Evolutionary conservation across 1,140 invertebrate species (phyloP).

Genomic region (Drosophila repletoides): DNA sequence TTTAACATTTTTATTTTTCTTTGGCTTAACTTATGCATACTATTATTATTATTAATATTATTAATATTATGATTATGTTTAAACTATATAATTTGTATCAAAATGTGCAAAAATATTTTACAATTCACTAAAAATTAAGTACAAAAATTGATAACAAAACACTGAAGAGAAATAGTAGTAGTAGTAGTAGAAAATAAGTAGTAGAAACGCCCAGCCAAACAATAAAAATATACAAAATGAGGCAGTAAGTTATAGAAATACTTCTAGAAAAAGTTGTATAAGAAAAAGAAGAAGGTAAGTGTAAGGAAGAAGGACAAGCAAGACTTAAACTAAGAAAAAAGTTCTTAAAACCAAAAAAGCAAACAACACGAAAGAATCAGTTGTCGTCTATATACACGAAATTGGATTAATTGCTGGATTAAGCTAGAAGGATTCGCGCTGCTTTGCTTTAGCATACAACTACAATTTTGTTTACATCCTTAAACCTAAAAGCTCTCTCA

Average conservation of each 20-base stretch:
- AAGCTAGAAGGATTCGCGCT: too few relatives aligned
- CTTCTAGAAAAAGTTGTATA: not conserved
- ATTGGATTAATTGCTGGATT: too few relatives aligned
- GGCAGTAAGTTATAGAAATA: conserved; percentile 6
- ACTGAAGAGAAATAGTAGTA: conserved; percentile 11
- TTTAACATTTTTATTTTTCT: conserved; percentile 70
- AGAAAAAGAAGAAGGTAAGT: not conserved
- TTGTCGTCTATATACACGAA: too few relatives aligned
- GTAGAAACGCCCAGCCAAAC: conserved; percentile 36
- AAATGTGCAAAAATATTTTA: conserved; percentile 70
- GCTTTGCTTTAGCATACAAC: too few relatives aligned
- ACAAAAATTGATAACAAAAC: conserved; percentile 60
- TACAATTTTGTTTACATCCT: too few relatives aligned
- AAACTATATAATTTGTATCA: conserved; percentile 61
- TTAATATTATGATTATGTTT: too few relatives aligned
- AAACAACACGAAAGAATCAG: too few relatives aligned
- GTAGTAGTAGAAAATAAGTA: too few relatives aligned
- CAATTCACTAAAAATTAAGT: conserved; percentile 73
- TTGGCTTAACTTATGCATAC: conserved; percentile 78
- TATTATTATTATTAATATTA: too few relatives aligned
- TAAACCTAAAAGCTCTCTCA: conserved; percentile 47
- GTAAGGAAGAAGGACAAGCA: not conserved
- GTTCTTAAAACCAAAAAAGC: not conserved
- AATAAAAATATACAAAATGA: conserved; percentile 56
- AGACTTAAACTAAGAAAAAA: conserved; percentile 17